A percentile compares a stretch with the other conserved stretches of the same genome.
Evolutionary conservation across 2,888 invertebrate species (phyloP).

Genomic region (Meganola albula): DNA sequence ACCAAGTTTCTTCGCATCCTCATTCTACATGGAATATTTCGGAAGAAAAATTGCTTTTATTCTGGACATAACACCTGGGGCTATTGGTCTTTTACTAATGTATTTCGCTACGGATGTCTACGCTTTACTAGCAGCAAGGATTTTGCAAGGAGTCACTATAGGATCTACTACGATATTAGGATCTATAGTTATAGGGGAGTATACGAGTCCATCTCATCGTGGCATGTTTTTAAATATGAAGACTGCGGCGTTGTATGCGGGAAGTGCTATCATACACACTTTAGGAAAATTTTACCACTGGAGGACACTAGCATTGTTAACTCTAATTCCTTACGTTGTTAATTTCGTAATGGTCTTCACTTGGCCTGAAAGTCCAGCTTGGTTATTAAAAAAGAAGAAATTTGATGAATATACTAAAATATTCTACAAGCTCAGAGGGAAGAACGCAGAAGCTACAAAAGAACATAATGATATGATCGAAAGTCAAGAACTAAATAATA

Average conservation of each 20-base stretch:
- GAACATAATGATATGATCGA: constrained; percentile 35
- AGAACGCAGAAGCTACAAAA: constrained; percentile 22
- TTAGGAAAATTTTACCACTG: constrained; percentile 33
- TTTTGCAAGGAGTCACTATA: constrained; percentile 50
- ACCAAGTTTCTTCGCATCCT: constrained; percentile 26
- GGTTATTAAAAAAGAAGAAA: constrained; percentile 66
- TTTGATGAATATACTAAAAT: constrained; percentile 62
- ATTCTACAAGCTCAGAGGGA: constrained; percentile 71
- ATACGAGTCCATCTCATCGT: constrained; percentile 38
- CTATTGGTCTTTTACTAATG: constrained; percentile 67
- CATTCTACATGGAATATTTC: constrained; percentile 28
- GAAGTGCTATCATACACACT: constrained; percentile 34
- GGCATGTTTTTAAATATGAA: constrained; percentile 44
- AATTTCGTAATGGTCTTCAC: constrained; percentile 45
- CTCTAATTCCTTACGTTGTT: constrained; percentile 24
- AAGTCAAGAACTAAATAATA: constrained; percentile 27
- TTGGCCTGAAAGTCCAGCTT: constrained; percentile 79
- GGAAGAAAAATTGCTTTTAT: constrained; percentile 65
- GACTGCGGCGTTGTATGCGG: constrained; percentile 33
- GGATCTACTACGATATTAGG: constrained; percentile 60
- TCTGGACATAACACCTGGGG: constrained; percentile 50
- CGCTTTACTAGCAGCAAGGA: constrained; percentile 34
- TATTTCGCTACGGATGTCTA: constrained; percentile 40
- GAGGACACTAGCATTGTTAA: constrained; percentile 34
- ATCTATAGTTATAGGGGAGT: constrained; percentile 47